phyloP scores from a whole-genome alignment of 1,140 invertebrate species.

The Cyclina sinensis region DNA sequence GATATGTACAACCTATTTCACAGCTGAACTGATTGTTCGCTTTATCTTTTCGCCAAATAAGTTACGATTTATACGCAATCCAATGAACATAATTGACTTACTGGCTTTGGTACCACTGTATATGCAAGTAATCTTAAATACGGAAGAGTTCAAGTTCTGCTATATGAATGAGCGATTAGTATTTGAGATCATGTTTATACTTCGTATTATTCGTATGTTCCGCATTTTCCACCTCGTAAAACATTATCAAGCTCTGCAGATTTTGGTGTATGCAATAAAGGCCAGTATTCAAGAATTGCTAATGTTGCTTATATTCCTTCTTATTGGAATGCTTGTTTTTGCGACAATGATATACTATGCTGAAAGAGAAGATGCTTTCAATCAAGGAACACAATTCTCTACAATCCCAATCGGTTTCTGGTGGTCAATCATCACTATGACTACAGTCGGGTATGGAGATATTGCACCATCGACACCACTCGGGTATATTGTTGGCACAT shows the following conservation, averaged over 20 bases:
- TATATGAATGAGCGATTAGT: conserved; percentile 81
- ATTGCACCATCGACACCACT: conserved; percentile 78
- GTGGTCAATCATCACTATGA: conserved; percentile 89
- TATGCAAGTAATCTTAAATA: conserved; percentile 81
- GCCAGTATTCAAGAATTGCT: conserved; percentile 84
- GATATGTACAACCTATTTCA: conserved; percentile 87
- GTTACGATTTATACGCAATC: conserved; percentile 84
- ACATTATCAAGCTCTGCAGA: conserved; percentile 84
- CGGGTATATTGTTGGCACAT: conserved; percentile 88
- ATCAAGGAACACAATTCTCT: conserved; percentile 78
- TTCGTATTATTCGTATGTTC: conserved; percentile 85
- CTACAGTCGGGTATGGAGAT: conserved; percentile 88
- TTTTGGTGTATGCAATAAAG: conserved; percentile 84
- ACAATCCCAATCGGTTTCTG: conserved; percentile 87
- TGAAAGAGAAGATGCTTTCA: conserved; percentile 89
- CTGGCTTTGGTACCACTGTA: conserved; percentile 87
- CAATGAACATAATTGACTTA: conserved; percentile 88
- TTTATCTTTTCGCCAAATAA: conserved; percentile 87
- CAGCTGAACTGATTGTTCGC: conserved; percentile 86
- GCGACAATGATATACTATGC: conserved; percentile 99
- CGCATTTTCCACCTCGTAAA: conserved; percentile 85
- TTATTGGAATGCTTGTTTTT: conserved; percentile 98
- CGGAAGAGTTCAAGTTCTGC: conserved; percentile 75
- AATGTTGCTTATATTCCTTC: conserved; percentile 98
- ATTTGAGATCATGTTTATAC: conserved; percentile 83